Conservation (phyloP, 2,113 vertebrate genomes). For the Apteryx owenii region DNA sequence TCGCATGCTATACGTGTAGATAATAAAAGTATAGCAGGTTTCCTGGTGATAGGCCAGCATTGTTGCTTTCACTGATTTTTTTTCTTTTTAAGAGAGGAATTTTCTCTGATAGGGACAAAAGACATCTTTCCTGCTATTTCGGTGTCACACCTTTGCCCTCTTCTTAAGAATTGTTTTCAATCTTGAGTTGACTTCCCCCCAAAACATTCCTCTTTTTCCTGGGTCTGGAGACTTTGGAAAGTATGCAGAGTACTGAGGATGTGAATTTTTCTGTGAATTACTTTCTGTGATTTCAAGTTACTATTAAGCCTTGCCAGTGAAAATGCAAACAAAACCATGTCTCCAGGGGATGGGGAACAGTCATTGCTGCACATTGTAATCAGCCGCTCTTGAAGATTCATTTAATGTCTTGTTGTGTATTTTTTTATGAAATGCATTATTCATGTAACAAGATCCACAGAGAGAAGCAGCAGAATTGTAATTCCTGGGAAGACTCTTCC, state of each 20-base stretch:
- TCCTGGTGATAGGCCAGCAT: neutral
- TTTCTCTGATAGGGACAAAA: neutral
- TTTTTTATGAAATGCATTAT: slow-evolving; percentile 70
- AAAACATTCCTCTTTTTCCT: neutral
- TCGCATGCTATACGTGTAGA: neutral
- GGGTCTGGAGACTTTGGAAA: slow-evolving; percentile 20
- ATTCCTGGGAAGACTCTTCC: slow-evolving; percentile 62
- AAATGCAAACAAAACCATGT: slow-evolving; percentile 66
- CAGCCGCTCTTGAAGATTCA: slow-evolving; percentile 55
- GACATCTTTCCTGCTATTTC: neutral
- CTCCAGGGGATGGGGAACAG: slow-evolving; percentile 20
- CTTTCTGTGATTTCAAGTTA: slow-evolving; percentile 69
- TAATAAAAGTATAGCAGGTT: neutral
- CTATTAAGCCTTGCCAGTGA: slow-evolving; percentile 57
- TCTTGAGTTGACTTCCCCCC: slow-evolving; percentile 19
- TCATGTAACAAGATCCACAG: slow-evolving; percentile 56
- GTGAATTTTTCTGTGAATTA: slow-evolving; percentile 59
- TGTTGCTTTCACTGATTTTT: neutral
- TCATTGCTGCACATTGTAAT: slow-evolving; percentile 41
- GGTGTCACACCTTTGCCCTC: neutral
- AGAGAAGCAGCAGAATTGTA: slow-evolving; percentile 63
- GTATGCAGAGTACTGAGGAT: neutral
- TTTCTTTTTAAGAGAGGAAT: neutral
- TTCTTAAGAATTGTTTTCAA: neutral
- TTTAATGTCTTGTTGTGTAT: slow-evolving; percentile 56